phyloP scores from a whole-genome alignment of 2,888 invertebrate genomes.

The Polyploca ridens region DNA sequence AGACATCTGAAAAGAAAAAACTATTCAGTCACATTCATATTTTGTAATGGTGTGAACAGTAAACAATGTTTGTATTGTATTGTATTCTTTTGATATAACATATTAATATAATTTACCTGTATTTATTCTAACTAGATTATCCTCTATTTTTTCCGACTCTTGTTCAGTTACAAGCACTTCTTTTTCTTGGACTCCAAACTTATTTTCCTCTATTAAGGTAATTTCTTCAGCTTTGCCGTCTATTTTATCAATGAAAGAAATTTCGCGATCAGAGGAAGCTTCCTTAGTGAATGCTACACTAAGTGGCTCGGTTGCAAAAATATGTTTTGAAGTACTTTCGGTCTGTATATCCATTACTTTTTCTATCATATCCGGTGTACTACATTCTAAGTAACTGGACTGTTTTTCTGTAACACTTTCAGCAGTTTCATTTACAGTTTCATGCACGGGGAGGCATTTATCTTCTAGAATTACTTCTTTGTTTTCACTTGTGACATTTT shows the following conservation, averaged over 20 bases:
- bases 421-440: too few species aligned
- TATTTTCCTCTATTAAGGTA: not conserved
- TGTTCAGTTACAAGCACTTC: constrained; percentile 13
- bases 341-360: not conserved
- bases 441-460: too few species aligned
- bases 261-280: not conserved
- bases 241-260: not conserved
- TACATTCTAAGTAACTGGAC: constrained; percentile 3
- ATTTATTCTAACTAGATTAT: constrained; percentile 15
- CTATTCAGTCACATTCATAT: too few species aligned
- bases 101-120: constrained; percentile 12
- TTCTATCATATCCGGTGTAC: constrained; percentile 11
- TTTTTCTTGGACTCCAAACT: not conserved
- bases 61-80: too few species aligned
- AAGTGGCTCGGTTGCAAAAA: not conserved
- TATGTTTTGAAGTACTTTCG: not conserved
- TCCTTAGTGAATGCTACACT: not conserved
- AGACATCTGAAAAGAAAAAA: constrained; percentile 37
- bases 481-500: constrained; percentile 1
- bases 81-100: too few species aligned
- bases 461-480: not conserved
- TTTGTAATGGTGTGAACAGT: too few species aligned
- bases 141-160: constrained; percentile 14
- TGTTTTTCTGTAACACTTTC: not conserved
- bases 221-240: not conserved